Conservation (phyloP, 1,140 invertebrate species). For the Drosophila lowei region DNA sequence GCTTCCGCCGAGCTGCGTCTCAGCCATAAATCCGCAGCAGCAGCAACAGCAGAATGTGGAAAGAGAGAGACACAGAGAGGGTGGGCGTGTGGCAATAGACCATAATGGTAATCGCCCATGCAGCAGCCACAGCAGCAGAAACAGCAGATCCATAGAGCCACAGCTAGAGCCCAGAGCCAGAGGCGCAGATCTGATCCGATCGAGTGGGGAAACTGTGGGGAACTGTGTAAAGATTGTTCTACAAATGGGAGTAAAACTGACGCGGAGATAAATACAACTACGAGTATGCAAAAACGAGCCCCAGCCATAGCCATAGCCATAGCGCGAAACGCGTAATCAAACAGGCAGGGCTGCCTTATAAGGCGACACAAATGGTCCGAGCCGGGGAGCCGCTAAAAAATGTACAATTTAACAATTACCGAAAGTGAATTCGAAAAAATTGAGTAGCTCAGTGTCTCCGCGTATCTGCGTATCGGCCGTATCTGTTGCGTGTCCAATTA, state of each 20-base stretch:
- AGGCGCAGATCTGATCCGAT: not conserved
- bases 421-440: constrained; percentile 39
- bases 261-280: constrained; percentile 12
- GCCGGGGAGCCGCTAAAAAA: constrained; percentile 6
- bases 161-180: not conserved
- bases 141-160: constrained; percentile 6
- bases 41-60: constrained; percentile 7
- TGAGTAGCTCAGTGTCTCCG: too few relatives aligned
- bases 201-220: too few relatives aligned
- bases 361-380: constrained; percentile 41
- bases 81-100: constrained; percentile 26
- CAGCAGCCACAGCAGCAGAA: constrained; percentile 24
- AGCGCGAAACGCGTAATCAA: constrained; percentile 46
- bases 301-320: too few relatives aligned
- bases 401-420: constrained; percentile 50
- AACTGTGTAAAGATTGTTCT: constrained; percentile 42
- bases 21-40: constrained; percentile 42
- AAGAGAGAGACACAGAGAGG: constrained; percentile 12
- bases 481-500: constrained; percentile 40
- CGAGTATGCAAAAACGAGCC: not conserved
- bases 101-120: constrained; percentile 59
- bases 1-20: not conserved
- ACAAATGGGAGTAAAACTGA: constrained; percentile 37
- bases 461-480: not conserved
- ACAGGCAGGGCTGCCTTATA: constrained; percentile 22